These are phyloP conservation scores for Lithobates pipiens DNA, from an alignment of 2,797 vertebrate genomes.

Conservation along the genomic window DNA sequence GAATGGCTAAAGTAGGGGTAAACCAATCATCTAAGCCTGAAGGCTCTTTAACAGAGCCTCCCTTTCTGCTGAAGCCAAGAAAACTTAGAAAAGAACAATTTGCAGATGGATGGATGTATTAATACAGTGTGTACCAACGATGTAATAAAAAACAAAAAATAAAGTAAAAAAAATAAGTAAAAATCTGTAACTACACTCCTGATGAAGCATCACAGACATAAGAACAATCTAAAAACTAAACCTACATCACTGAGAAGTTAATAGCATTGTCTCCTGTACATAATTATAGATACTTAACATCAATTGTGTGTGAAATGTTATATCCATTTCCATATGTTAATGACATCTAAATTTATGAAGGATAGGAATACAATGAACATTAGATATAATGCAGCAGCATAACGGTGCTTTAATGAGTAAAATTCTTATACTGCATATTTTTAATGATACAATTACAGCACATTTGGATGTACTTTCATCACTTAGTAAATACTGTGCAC, in stretches of 20 bases:
- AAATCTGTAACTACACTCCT: background rate
- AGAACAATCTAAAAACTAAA: background rate
- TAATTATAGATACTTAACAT: slow-evolving; percentile 25
- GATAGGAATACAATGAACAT: background rate
- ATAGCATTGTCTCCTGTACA: slow-evolving; percentile 2
- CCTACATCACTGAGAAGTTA: slow-evolving; percentile 20
- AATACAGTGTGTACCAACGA: background rate
- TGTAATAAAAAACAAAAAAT: background rate
- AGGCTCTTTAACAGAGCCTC: no score
- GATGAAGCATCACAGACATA: background rate
- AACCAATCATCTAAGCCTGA: no score
- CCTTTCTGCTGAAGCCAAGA: no score
- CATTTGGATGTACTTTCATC: background rate
- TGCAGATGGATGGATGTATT: background rate
- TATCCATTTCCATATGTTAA: slow-evolving; percentile 7
- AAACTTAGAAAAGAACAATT: no score
- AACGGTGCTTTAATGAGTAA: slow-evolving; percentile 16
- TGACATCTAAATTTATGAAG: background rate
- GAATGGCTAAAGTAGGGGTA: no score
- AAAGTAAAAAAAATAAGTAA: background rate
- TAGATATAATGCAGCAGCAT: background rate
- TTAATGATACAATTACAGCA: slow-evolving; percentile 10
- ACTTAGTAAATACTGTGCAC: background rate
- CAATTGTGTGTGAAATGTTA: background rate
- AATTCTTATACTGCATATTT: background rate